phyloP scores from a whole-genome alignment of 2,113 vertebrate genomes.

The Clupea harengus region DNA sequence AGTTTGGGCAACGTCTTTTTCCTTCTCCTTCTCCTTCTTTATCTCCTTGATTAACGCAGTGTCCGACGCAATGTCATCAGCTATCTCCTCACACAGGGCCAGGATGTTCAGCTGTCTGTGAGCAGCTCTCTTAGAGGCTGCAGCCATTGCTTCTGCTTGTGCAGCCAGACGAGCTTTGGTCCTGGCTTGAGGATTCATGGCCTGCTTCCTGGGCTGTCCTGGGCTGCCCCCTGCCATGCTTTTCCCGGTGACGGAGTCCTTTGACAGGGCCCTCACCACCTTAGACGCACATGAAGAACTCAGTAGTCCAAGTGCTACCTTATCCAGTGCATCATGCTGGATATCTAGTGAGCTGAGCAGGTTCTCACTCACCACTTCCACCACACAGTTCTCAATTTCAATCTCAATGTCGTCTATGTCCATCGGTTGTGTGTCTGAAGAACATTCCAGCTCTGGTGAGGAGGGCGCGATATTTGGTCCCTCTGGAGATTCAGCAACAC shows the following conservation, averaged over 20 bases:
- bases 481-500: constrained; percentile 29
- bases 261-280: background rate
- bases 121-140: constrained; percentile 63
- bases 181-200: constrained; percentile 77
- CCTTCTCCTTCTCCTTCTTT: constrained; percentile 65
- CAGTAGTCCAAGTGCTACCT: background rate
- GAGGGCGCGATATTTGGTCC: constrained; percentile 16
- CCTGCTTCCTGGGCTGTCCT: constrained; percentile 69
- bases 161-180: constrained; percentile 76
- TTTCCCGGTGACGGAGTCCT: background rate
- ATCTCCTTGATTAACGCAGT: constrained; percentile 85
- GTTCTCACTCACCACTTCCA: constrained; percentile 58
- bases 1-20: background rate
- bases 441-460: constrained; percentile 30
- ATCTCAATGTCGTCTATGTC: constrained; percentile 59
- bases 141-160: constrained; percentile 72
- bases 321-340: constrained; percentile 14
- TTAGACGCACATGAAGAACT: background rate
- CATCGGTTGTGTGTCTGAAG: constrained; percentile 51
- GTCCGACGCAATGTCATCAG: constrained; percentile 95
- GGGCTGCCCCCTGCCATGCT: constrained; percentile 28
- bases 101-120: constrained; percentile 89
- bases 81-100: constrained; percentile 95
- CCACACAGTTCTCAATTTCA: constrained; percentile 65
- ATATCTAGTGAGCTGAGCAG: constrained; percentile 43